A percentile compares a stretch with the other conserved stretches of the same genome.
Evolutionary conservation across 2,888 invertebrate species (phyloP).

Genomic region (Metallyticus violacea): DNA sequence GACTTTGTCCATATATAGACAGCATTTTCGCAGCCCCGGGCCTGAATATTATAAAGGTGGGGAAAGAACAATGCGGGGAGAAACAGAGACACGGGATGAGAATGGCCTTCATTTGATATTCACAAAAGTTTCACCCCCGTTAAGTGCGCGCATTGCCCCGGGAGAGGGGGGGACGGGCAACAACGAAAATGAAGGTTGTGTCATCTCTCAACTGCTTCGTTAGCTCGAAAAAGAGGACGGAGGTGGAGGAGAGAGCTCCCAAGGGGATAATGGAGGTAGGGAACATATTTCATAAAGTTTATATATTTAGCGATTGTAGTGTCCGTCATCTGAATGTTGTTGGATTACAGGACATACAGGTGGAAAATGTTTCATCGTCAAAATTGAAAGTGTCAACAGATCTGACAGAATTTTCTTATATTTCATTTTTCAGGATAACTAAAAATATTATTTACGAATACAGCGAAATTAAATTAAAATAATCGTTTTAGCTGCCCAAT

Average conservation of each 20-base stretch:
- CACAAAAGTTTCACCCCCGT: slow-evolving; percentile 14
- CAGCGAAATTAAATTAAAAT: too few species aligned
- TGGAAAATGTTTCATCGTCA: not conserved
- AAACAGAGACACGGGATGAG: slow-evolving; percentile 5
- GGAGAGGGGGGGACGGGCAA: not conserved
- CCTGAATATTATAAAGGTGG: slow-evolving; percentile 17
- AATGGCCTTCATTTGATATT: slow-evolving; percentile 15
- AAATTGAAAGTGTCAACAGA: not conserved
- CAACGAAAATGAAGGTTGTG: not conserved
- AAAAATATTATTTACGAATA: too few species aligned
- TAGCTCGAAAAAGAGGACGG: not conserved
- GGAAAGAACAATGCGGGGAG: slow-evolving; percentile 2
- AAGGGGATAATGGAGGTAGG: not conserved
- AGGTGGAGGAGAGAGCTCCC: not conserved
- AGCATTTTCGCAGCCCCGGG: slow-evolving; percentile 8
- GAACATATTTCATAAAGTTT: not conserved
- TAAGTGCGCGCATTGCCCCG: slow-evolving; percentile 13
- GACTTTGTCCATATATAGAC: slow-evolving; percentile 5
- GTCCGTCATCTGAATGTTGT: not conserved
- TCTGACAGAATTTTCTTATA: too few species aligned
- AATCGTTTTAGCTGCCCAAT: too few species aligned
- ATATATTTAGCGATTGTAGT: not conserved
- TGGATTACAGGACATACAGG: not conserved
- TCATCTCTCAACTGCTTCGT: slow-evolving; percentile 18
- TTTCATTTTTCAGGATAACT: too few species aligned